phyloP scores from a whole-genome alignment of 2,888 invertebrate species.

The Diabrotica balteata region DNA sequence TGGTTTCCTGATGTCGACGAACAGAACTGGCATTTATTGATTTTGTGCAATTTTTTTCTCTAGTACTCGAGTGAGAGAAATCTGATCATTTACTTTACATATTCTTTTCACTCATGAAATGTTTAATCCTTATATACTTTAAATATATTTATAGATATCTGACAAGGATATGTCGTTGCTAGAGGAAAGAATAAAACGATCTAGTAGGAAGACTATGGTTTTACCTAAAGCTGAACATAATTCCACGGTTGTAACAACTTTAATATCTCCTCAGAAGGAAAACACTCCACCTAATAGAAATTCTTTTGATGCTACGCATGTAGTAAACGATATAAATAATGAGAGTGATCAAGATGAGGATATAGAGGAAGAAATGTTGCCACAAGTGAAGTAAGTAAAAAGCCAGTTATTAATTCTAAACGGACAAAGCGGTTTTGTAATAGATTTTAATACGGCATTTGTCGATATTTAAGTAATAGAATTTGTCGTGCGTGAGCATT shows the following conservation, averaged over 20 bases:
- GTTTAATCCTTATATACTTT: too few relatives aligned
- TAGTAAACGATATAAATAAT: slow-evolving; percentile 20
- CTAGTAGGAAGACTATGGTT: slow-evolving; percentile 69
- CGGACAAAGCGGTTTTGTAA: too few relatives aligned
- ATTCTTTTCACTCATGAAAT: too few relatives aligned
- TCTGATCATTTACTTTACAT: too few relatives aligned
- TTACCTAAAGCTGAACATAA: slow-evolving; percentile 41
- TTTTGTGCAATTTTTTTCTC: too few relatives aligned
- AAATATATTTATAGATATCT: slow-evolving; percentile 68
- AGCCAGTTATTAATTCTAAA: too few relatives aligned
- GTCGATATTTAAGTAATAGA: too few relatives aligned
- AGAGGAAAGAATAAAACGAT: slow-evolving; percentile 95
- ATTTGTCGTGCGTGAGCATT: too few relatives aligned
- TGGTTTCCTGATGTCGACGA: too few relatives aligned
- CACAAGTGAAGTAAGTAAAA: slow-evolving; percentile 46
- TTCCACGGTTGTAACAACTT: slow-evolving; percentile 31
- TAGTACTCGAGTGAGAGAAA: too few relatives aligned
- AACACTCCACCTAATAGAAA: slow-evolving; percentile 35
- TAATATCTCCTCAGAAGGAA: slow-evolving; percentile 39
- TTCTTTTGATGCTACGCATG: slow-evolving; percentile 13
- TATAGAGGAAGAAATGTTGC: slow-evolving; percentile 45
- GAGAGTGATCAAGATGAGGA: slow-evolving; percentile 57
- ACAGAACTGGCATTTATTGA: too few relatives aligned
- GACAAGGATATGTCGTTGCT: slow-evolving; percentile 94
- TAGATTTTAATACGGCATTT: too few relatives aligned